Base-by-base conservation (phyloP, 2,797 vertebrate genomes). In the Sebastes dallii region DNA sequence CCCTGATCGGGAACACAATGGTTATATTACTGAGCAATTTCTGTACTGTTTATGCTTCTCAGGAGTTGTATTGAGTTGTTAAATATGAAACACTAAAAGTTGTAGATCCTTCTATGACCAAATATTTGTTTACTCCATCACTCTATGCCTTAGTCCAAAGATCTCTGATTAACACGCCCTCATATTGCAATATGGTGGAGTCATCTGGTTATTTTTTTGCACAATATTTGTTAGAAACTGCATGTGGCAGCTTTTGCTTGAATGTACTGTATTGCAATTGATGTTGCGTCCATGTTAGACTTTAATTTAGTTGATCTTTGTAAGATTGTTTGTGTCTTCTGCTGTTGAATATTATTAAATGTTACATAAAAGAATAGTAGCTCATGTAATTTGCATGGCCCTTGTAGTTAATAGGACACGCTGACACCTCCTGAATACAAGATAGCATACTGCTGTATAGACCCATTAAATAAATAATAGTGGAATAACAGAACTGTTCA, bases 241-340 rank as follows among this genome's bases (percentile, higher is more conserved):
- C 85, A 84, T 32, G 50, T 86, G 88, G 83, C 87, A 92, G 83
- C 87, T 93, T 93, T 76, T 85, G 80, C 89, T 88, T 88, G 69
- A 85, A 87, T 89, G 86, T 89, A 85, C 71, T 78, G 59, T 81
- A 68, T 54, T 75, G 74, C 34, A 62, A 9, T 62, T 39, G 12
- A 61, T 1, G 3, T 46, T 82, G 27, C 22, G 13, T 77, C 69
- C 39, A 36, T 39, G 36, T 80, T 72, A 30, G 1, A 58, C 22
- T 54, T 75, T 3, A 22, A 39, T 84, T 77, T 61, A 65, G 67
- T 79, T 73, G 18, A 72, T 82, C 39, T 85, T 72, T 87, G 62
- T 86, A 62, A 42, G 27, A 75, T 61, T 83, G 20, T 84, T 64
- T 83, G n/a, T 85, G 16, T 88, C 34, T 32, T 81, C 36, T 84